Evolutionary conservation across 2,797 vertebrate species (phyloP), one percentile per base, ranked within the genome.

Genomic region (Nasua narica): DNA sequence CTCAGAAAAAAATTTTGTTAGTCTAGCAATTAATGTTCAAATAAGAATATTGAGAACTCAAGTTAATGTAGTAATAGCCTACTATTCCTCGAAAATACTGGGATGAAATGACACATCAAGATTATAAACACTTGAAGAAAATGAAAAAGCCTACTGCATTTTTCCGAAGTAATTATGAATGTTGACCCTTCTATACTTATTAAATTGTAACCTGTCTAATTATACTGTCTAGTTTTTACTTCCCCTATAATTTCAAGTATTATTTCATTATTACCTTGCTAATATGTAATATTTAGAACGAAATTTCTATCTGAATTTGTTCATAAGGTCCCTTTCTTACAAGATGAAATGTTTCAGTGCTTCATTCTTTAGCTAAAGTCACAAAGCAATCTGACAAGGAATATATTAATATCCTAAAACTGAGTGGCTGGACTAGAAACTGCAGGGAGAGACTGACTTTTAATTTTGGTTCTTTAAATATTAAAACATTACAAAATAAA

Each of bases 301-400:
- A 91, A 87, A 88, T 87, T 85, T 82, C 77, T 97, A 84, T 25
- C 48, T 60, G 29, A 69, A 82, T 93, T 56, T 92, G 74, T 91
- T 86, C 8, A 7, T 27, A 77, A 91, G 70, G 74, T 76, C 72
- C 35, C 37, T 50, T 78, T 92, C 50, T 87, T 69, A 58, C 8
- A 72, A 89, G 13, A 90, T 32, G 12, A 95, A 90, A 94, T 76
- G 27, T 92, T 94, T 40, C 76, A 81, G 48, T 89, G n/a, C 32
- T 50, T 69, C 52, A 46, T 93, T 65, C 37, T 84, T 94, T 50
- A 77, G 29, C 50, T 85, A 79, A 94, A 89, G 65, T 96, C 67
- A 89, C 88, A 93, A 83, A 93, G 69, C 43, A 87, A 67, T 67
- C 62, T 91, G 13, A 67, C 9, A 27, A 81, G 40, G 40, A 65